A percentile compares a stretch with the other conserved stretches of the same genome.
Evolutionary conservation across 2,797 vertebrate genomes (phyloP).

Genomic region (Phylloscopus collybita): DNA sequence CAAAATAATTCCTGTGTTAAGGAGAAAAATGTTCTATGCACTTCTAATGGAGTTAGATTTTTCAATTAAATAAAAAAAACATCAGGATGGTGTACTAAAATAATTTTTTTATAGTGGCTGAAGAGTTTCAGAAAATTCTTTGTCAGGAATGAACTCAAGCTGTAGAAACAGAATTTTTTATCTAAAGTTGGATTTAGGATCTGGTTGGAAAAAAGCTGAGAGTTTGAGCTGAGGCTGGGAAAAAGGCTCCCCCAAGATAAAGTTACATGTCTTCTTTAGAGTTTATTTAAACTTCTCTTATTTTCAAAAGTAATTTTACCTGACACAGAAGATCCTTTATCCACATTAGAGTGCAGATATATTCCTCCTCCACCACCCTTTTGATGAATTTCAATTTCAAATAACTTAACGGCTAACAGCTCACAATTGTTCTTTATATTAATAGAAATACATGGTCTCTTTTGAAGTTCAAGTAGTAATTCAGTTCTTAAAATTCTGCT

Average conservation of each 20-base stretch:
- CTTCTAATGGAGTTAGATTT: background rate
- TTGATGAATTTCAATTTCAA: conserved; percentile 70
- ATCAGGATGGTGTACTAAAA: background rate
- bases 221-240: background rate
- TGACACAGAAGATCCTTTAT: conserved; percentile 36
- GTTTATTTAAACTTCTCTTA: conserved; percentile 49
- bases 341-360: conserved; percentile 70
- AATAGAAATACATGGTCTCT: conserved; percentile 60
- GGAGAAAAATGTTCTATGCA: background rate
- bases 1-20: background rate
- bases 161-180: background rate
- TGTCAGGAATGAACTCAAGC: background rate
- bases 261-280: conserved; percentile 25
- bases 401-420: conserved; percentile 63
- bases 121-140: background rate
- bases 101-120: background rate
- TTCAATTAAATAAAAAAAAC: background rate
- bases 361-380: conserved; percentile 72
- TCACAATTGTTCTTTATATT: conserved; percentile 67
- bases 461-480: conserved; percentile 62
- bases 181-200: background rate
- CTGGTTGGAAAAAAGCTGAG: background rate
- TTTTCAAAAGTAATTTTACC: conserved; percentile 52
- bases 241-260: background rate
- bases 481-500: conserved; percentile 56